These are phyloP conservation scores for Pyrgilauda ruficollis DNA, from an alignment of 2,113 vertebrate genomes.

Conservation along the genomic window DNA sequence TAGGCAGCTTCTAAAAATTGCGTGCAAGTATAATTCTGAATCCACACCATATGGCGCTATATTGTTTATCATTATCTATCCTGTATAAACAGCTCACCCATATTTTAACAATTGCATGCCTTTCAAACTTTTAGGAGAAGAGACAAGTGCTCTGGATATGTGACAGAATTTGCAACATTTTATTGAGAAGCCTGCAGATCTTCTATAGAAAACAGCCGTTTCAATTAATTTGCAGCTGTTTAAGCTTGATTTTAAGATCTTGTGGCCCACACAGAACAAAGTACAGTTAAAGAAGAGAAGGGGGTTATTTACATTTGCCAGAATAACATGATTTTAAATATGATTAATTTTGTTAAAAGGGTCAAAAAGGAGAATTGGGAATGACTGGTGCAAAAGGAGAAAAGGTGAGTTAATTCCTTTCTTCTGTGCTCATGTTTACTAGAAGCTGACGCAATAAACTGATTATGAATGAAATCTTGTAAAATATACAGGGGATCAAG, in stretches of 20 bases:
- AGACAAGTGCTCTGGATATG: neutral
- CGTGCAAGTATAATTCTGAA: neutral
- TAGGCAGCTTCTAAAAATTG: neutral
- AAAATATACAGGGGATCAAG: neutral
- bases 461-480: neutral
- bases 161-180: neutral
- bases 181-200: neutral
- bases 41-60: neutral
- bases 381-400: constrained; percentile 76
- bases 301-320: neutral
- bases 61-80: neutral
- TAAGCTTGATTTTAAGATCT: neutral
- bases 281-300: neutral
- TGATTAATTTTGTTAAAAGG: constrained; percentile 71
- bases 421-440: neutral
- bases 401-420: constrained; percentile 69
- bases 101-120: neutral
- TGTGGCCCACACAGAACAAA: neutral
- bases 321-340: neutral
- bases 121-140: neutral
- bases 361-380: constrained; percentile 72
- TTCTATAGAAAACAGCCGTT: neutral
- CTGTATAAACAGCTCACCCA: neutral
- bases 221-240: neutral
- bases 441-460: neutral